Percentiles rank a stretch among this genome's conserved stretches.
These are phyloP conservation scores for Anastrepha obliqua DNA, from an alignment of 1,140 invertebrate species.

Conservation along the genomic window DNA sequence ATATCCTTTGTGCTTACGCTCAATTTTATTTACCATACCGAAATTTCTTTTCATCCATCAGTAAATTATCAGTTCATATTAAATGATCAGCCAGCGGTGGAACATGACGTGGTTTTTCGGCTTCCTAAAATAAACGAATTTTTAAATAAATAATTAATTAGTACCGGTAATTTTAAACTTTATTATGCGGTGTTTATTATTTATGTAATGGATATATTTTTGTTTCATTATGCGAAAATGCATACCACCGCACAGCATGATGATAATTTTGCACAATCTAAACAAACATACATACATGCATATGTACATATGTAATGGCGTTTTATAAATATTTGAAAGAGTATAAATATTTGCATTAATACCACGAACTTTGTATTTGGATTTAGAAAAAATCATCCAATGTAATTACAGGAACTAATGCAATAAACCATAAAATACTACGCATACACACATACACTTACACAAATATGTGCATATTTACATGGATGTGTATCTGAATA, in stretches of 20 bases:
- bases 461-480: too few relatives aligned
- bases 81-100: too few relatives aligned
- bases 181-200: conserved; percentile 9
- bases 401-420: neutral
- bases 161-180: neutral
- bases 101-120: too few relatives aligned
- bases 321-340: neutral
- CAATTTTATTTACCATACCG: too few relatives aligned
- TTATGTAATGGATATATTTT: conserved; percentile 13
- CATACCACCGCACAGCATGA: neutral
- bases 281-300: neutral
- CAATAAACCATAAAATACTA: neutral
- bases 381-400: neutral
- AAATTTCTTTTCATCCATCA: neutral
- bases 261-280: too few relatives aligned
- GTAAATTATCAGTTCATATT: too few relatives aligned
- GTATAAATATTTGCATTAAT: conserved; percentile 14
- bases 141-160: neutral
- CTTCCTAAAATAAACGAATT: neutral
- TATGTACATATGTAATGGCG: neutral
- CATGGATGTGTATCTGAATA: too few relatives aligned
- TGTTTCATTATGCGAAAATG: neutral
- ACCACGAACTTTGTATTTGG: neutral
- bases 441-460: neutral
- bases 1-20: too few relatives aligned